Conservation (phyloP, 1,140 invertebrate species). For the Elymnias hypermnestra region DNA sequence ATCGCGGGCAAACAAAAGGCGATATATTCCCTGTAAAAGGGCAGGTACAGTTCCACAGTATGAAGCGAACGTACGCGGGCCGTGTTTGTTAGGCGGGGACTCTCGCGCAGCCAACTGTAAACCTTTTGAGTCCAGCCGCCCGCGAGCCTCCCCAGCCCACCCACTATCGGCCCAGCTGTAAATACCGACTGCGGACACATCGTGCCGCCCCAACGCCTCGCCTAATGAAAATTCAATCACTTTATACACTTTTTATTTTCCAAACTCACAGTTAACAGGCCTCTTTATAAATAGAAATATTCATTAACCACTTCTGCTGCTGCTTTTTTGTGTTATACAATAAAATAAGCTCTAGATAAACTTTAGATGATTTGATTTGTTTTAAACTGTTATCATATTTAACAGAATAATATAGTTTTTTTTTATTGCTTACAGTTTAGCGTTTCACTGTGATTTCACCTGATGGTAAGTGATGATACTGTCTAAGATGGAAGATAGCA, state of each 20-base stretch:
- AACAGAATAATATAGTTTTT: no score
- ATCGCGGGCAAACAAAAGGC: conserved; percentile 38
- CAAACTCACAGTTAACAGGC: conserved; percentile 38
- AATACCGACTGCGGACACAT: conserved; percentile 54
- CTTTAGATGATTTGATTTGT: no score
- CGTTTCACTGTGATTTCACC: no score
- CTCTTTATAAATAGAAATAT: conserved; percentile 45
- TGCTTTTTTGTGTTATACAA: not conserved
- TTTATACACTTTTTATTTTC: conserved; percentile 59
- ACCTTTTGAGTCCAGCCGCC: conserved; percentile 63
- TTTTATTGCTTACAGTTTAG: no score
- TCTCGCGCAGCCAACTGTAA: conserved; percentile 70
- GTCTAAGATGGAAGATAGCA: no score
- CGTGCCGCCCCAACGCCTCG: conserved; percentile 67
- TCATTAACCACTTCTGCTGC: conserved; percentile 23
- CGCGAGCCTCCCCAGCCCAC: conserved; percentile 41
- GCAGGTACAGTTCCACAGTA: conserved; percentile 48
- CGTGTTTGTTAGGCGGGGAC: conserved; percentile 70
- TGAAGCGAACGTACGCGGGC: conserved; percentile 42
- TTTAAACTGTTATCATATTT: no score
- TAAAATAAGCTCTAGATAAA: no score
- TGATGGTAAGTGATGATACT: no score
- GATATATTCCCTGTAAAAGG: conserved; percentile 37
- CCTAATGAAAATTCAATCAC: conserved; percentile 71
- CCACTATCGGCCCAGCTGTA: conserved; percentile 32